A percentile compares a stretch with the other conserved stretches of the same genome.
Evolutionary conservation across 2,113 vertebrate species (phyloP).

Genomic region (Trematocara marginatum): DNA sequence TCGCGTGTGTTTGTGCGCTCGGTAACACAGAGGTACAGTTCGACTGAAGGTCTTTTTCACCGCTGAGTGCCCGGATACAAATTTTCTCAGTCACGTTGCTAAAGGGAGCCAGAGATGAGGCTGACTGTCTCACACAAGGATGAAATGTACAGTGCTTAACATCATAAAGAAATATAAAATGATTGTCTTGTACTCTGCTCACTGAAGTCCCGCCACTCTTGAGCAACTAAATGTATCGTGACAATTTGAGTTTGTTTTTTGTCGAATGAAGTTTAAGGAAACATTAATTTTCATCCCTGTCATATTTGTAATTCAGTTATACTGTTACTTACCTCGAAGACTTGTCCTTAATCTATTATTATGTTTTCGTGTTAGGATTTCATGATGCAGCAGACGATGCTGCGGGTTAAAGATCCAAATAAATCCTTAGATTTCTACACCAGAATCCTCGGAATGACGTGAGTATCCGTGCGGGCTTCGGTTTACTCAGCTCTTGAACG

Average conservation of each 20-base stretch:
- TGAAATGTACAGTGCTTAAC: not conserved
- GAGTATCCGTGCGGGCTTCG: conserved; percentile 52
- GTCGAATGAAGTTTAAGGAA: not conserved
- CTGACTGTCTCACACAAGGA: not conserved
- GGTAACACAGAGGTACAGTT: not conserved
- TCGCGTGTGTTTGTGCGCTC: not conserved
- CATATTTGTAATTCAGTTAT: not conserved
- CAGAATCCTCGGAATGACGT: conserved; percentile 96
- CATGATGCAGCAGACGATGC: conserved; percentile 96
- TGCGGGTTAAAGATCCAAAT: conserved; percentile 91
- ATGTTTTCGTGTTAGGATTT: conserved; percentile 79
- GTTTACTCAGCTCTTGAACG: not conserved
- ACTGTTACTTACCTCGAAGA: not conserved
- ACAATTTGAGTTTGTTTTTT: not conserved
- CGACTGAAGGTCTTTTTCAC: not conserved
- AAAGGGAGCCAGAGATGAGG: not conserved
- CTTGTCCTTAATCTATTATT: not conserved
- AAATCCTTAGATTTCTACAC: conserved; percentile 98
- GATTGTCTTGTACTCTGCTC: not conserved
- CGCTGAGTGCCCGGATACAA: not conserved
- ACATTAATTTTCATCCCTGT: not conserved
- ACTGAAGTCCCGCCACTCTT: not conserved
- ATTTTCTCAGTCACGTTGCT: not conserved
- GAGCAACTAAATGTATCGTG: not conserved
- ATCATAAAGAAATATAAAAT: not conserved